Conservation (phyloP, 2,113 vertebrate genomes). For the Psilopogon haemacephalus region DNA sequence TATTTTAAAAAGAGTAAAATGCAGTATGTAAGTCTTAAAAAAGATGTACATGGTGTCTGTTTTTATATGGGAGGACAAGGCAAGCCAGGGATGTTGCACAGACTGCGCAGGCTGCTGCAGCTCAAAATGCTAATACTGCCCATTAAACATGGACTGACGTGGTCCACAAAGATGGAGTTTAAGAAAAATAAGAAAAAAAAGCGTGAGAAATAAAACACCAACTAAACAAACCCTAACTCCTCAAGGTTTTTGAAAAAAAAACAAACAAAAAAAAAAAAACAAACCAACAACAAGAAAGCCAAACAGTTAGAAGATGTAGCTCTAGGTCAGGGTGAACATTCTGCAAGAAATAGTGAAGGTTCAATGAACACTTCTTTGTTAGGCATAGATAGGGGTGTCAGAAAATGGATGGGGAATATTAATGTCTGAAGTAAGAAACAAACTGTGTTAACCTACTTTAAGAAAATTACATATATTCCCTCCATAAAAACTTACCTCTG, state of each 20-base stretch:
- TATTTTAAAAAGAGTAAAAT: conserved; percentile 70
- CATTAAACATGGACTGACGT: not conserved
- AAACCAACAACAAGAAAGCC: no score
- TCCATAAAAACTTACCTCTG: not conserved
- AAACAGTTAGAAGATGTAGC: not conserved
- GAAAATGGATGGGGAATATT: not conserved
- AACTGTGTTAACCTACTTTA: not conserved
- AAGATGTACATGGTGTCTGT: not conserved
- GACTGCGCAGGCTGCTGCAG: not conserved
- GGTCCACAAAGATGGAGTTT: not conserved
- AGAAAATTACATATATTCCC: not conserved
- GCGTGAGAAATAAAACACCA: not conserved
- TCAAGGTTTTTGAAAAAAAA: not conserved
- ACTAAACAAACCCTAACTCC: not conserved
- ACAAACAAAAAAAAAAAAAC: no score
- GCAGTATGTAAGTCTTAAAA: conserved; percentile 45
- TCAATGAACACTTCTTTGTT: not conserved
- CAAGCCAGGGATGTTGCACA: not conserved
- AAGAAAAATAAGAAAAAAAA: not conserved
- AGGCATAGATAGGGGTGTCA: not conserved
- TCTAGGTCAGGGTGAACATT: not conserved
- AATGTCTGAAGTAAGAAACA: not conserved
- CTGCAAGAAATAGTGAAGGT: not conserved
- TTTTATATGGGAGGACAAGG: not conserved
- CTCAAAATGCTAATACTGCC: conserved; percentile 46